A percentile compares a stretch with the other conserved stretches of the same genome.
Evolutionary conservation across 2,888 invertebrate genomes (phyloP).

Genomic region (Phortica magna): DNA sequence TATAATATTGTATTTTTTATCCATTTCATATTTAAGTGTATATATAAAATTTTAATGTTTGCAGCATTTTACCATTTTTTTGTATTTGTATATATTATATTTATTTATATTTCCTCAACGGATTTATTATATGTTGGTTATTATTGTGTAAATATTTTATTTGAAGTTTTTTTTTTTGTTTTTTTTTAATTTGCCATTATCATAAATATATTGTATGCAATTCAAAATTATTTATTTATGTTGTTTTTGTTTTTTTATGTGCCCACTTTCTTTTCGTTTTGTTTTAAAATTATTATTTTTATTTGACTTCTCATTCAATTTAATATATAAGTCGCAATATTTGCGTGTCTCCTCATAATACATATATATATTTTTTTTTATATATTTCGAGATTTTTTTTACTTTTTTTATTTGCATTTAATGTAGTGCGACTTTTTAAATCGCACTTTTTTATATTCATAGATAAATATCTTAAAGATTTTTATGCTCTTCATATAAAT

Average conservation of each 20-base stretch:
- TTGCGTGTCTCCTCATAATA: conserved; percentile 34
- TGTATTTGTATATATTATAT: conserved; percentile 38
- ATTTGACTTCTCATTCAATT: conserved; percentile 40
- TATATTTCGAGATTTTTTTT: conserved; percentile 53
- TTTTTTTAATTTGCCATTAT: conserved; percentile 28
- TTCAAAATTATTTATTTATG: conserved; percentile 7
- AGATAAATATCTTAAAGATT: conserved; percentile 62
- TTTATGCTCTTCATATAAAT: conserved; percentile 56
- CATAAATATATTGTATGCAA: conserved; percentile 27
- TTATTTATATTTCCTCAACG: conserved; percentile 50
- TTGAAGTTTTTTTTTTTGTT: conserved; percentile 5
- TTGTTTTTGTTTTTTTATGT: conserved; percentile 35
- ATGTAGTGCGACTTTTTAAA: background rate
- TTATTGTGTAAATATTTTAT: conserved; percentile 22
- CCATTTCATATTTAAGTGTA: conserved; percentile 19
- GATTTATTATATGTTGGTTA: conserved; percentile 37
- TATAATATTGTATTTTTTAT: conserved; percentile 30
- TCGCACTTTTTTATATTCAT: background rate
- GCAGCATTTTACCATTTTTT: conserved; percentile 37
- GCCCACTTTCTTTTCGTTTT: conserved; percentile 59
- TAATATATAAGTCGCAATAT: background rate
- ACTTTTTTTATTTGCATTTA: conserved; percentile 26
- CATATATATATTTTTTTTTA: conserved; percentile 40
- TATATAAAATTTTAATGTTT: background rate
- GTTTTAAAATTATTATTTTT: conserved; percentile 48